Conservation (phyloP, 2,797 vertebrate genomes). For the Limnodromus scolopaceus region DNA sequence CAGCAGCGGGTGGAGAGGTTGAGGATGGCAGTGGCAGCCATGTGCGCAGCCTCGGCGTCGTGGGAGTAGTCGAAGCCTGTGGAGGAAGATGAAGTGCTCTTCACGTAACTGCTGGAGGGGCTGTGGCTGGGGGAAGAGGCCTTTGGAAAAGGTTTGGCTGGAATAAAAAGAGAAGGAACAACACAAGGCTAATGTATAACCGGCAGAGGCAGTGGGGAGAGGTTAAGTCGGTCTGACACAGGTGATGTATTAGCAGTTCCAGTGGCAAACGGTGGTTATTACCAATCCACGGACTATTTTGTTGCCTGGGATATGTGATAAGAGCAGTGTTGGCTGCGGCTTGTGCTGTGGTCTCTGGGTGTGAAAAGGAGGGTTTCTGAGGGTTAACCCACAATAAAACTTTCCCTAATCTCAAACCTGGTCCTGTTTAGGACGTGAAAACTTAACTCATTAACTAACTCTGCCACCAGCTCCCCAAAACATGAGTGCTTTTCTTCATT, state of each 20-base stretch:
- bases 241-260: not conserved
- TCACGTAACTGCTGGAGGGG: conserved; percentile 86
- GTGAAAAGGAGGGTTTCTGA: no score
- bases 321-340: not conserved
- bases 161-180: conserved; percentile 65
- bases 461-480: not conserved
- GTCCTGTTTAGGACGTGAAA: not conserved
- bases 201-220: accelerated
- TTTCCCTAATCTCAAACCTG: not conserved
- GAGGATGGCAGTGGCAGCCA: conserved; percentile 97
- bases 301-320: not conserved
- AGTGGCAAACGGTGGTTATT: not conserved
- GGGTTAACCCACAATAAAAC: not conserved
- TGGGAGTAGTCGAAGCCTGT: conserved; percentile 94
- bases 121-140: conserved; percentile 87
- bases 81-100: conserved; percentile 86
- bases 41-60: conserved; percentile 95
- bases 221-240: not conserved
- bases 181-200: not conserved
- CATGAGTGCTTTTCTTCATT: not conserved
- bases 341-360: not conserved
- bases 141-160: conserved; percentile 86
- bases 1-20: conserved; percentile 98
- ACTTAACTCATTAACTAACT: not conserved
- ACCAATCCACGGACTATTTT: not conserved